Conservation (phyloP, 2,888 invertebrate species). For the Encarsia formosa region DNA sequence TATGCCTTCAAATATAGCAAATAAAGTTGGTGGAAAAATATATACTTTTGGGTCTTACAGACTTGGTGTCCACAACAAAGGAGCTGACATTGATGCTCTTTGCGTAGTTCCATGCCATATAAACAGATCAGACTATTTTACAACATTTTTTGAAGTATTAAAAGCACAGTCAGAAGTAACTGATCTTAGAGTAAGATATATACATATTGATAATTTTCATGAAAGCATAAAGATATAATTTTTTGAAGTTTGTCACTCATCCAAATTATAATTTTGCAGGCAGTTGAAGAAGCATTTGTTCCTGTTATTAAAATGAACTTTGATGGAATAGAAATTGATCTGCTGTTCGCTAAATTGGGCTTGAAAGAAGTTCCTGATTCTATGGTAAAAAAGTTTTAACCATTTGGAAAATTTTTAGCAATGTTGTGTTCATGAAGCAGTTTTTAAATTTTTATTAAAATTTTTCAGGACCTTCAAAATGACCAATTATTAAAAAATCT, state of each 20-base stretch:
- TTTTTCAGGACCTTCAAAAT: slow-evolving; percentile 76
- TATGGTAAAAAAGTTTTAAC: no score
- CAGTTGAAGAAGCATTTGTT: slow-evolving; percentile 98
- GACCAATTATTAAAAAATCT: slow-evolving; percentile 89
- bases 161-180: slow-evolving; percentile 82
- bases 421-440: slow-evolving; percentile 2
- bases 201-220: slow-evolving; percentile 16
- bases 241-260: not conserved
- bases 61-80: slow-evolving; percentile 92
- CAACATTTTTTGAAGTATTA: slow-evolving; percentile 90
- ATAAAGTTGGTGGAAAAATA: slow-evolving; percentile 97
- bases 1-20: slow-evolving; percentile 66
- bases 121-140: slow-evolving; percentile 89
- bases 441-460: slow-evolving; percentile 5
- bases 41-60: slow-evolving; percentile 98
- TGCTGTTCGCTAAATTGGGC: slow-evolving; percentile 92
- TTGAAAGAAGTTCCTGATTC: slow-evolving; percentile 92
- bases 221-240: not conserved
- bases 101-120: slow-evolving; percentile 97
- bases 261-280: slow-evolving; percentile 38
- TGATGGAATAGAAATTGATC: slow-evolving; percentile 97
- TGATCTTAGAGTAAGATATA: slow-evolving; percentile 61
- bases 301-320: slow-evolving; percentile 99
- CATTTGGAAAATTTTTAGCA: no score
- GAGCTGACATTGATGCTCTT: slow-evolving; percentile 97